Evolutionary conservation across 2,888 invertebrate species (phyloP).

Genomic region (Herminia tarsipennalis): DNA sequence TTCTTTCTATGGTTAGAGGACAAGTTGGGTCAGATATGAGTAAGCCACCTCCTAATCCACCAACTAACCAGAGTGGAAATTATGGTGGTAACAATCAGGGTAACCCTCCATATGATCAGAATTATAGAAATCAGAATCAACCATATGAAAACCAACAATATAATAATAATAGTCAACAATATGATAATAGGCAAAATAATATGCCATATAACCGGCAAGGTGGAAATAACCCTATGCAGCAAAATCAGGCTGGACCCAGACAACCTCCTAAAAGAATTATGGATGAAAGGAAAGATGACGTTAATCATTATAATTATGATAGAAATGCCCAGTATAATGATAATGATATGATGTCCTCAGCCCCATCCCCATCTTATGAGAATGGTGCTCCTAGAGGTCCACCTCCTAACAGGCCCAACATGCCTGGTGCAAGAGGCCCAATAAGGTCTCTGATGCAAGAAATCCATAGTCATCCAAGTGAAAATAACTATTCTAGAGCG

Average conservation of each 20-base stretch:
- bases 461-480: constrained; percentile 22
- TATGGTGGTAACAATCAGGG: constrained; percentile 28
- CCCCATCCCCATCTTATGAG: too few species aligned
- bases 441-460: constrained; percentile 41
- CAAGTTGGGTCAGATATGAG: constrained; percentile 32
- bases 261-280: background rate
- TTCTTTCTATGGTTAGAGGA: constrained; percentile 79
- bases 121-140: constrained; percentile 51
- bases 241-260: constrained; percentile 43
- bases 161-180: constrained; percentile 47
- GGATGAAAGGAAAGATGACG: constrained; percentile 38
- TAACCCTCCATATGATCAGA: constrained; percentile 42
- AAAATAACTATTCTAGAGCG: constrained; percentile 4
- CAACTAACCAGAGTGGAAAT: constrained; percentile 14
- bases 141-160: constrained; percentile 46
- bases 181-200: constrained; percentile 50
- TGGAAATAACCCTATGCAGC: constrained; percentile 37
- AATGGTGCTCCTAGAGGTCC: constrained; percentile 29
- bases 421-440: constrained; percentile 41
- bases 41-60: constrained; percentile 19
- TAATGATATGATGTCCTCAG: constrained; percentile 17
- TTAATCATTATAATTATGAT: constrained; percentile 51
- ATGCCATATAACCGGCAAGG: constrained; percentile 47
- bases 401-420: constrained; percentile 39
- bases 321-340: constrained; percentile 50